These are phyloP conservation scores for Drosophila equinoxialis DNA, from an alignment of 1,140 invertebrate genomes.

Conservation along the genomic window DNA sequence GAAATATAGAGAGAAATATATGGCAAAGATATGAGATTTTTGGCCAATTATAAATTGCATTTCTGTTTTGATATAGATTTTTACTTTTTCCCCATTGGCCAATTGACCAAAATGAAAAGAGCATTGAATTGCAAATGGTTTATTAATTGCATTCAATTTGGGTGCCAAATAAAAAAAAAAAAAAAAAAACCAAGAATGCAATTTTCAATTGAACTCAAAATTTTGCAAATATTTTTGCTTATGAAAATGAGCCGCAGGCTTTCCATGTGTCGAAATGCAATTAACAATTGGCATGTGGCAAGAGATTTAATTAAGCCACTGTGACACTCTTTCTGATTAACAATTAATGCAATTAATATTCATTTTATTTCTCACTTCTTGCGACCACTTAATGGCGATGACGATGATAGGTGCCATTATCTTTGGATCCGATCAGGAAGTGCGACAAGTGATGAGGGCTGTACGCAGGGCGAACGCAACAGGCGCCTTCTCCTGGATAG, in stretches of 20 bases:
- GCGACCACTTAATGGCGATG: background rate
- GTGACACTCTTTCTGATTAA: background rate
- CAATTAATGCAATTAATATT: constrained; percentile 54
- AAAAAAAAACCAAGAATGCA: too few species aligned
- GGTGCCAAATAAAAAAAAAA: too few species aligned
- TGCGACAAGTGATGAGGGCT: constrained; percentile 95
- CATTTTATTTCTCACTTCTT: constrained; percentile 11
- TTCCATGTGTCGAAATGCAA: background rate
- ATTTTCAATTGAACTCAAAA: too few species aligned
- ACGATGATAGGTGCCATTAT: constrained; percentile 92
- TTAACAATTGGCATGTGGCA: background rate
- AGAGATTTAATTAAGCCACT: too few species aligned
- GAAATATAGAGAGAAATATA: background rate
- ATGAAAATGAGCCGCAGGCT: too few species aligned
- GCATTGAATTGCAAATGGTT: constrained; percentile 6
- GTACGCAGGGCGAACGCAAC: constrained; percentile 94
- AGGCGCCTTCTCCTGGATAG: constrained; percentile 96
- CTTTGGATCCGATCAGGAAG: constrained; percentile 98
- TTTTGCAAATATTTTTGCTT: too few species aligned
- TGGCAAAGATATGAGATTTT: background rate
- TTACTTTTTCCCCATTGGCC: background rate
- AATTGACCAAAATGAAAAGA: too few species aligned
- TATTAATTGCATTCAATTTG: background rate
- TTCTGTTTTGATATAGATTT: constrained; percentile 12
- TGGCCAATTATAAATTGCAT: background rate